A percentile compares a stretch with the other conserved stretches of the same genome.
phyloP scores from a whole-genome alignment of 1,140 invertebrate species.

The Pinna nobilis region DNA sequence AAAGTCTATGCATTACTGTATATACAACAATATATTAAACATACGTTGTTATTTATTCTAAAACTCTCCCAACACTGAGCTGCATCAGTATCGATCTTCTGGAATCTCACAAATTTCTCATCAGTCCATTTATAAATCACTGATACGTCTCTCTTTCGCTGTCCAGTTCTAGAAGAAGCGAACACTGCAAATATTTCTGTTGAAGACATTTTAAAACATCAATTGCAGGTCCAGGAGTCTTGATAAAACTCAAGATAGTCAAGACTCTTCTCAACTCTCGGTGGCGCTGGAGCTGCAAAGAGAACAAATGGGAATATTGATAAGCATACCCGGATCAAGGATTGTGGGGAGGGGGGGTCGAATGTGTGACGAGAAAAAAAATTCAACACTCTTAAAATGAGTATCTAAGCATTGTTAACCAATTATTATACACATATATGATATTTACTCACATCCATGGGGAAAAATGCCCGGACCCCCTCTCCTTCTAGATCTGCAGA shows the following conservation, averaged over 20 bases:
- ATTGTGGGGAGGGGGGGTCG: no score
- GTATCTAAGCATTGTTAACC: no score
- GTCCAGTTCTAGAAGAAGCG: conserved; percentile 45
- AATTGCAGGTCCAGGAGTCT: conserved; percentile 59
- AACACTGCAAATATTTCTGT: conserved; percentile 69
- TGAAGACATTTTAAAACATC: conserved; percentile 65
- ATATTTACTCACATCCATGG: no score
- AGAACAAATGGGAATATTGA: no score
- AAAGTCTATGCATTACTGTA: no score
- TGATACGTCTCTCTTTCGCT: conserved; percentile 39
- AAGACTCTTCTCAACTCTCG: conserved; percentile 36
- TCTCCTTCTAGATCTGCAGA: no score
- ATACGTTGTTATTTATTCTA: conserved; percentile 47
- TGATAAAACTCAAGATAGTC: conserved; percentile 65
- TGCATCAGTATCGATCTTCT: conserved; percentile 59
- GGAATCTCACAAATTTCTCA: conserved; percentile 62
- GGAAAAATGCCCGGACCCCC: no score
- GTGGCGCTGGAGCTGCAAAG: background rate
- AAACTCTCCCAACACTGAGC: conserved; percentile 68
- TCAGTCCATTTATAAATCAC: conserved; percentile 66
- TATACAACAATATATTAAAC: no score
- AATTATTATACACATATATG: no score
- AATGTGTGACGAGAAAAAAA: no score
- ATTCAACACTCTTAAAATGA: no score
- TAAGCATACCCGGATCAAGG: no score